Percentiles rank a stretch among this genome's conserved stretches.
These are phyloP conservation scores for Sceloporus tristichus DNA, from an alignment of 2,113 vertebrate genomes.

Conservation along the genomic window DNA sequence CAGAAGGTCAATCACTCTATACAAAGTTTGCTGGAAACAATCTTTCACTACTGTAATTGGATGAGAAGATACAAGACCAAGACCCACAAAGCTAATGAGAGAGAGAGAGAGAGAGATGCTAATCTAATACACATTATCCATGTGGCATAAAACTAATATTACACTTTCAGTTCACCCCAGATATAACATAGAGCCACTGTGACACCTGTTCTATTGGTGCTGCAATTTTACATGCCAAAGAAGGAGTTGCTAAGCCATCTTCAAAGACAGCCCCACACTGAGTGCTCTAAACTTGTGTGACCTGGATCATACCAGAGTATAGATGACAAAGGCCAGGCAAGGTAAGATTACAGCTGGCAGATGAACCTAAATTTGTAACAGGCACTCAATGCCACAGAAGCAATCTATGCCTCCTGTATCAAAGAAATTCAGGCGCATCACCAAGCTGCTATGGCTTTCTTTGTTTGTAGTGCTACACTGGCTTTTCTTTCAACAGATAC, in stretches of 20 bases:
- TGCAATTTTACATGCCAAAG: too few species aligned
- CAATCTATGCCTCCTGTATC: neutral
- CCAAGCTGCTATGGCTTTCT: neutral
- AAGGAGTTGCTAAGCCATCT: neutral
- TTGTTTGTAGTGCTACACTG: neutral
- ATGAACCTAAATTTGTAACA: neutral
- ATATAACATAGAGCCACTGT: neutral
- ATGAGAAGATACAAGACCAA: neutral
- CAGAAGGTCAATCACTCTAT: constrained; percentile 29
- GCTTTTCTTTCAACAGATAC: neutral
- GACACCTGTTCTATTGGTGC: neutral
- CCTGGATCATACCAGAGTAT: neutral
- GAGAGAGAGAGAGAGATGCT: neutral
- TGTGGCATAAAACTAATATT: neutral
- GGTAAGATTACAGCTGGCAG: neutral
- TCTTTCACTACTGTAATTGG: neutral
- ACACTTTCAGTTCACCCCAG: neutral
- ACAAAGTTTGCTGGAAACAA: constrained; percentile 3
- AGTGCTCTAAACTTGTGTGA: neutral
- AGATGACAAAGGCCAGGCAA: neutral
- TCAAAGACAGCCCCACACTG: neutral
- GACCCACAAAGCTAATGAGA: neutral
- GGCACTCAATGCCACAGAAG: neutral
- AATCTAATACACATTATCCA: neutral
- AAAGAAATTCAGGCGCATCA: neutral